Evolutionary conservation across 2,888 invertebrate genomes (phyloP).

Genomic region (Sphecodes monilicornis): DNA sequence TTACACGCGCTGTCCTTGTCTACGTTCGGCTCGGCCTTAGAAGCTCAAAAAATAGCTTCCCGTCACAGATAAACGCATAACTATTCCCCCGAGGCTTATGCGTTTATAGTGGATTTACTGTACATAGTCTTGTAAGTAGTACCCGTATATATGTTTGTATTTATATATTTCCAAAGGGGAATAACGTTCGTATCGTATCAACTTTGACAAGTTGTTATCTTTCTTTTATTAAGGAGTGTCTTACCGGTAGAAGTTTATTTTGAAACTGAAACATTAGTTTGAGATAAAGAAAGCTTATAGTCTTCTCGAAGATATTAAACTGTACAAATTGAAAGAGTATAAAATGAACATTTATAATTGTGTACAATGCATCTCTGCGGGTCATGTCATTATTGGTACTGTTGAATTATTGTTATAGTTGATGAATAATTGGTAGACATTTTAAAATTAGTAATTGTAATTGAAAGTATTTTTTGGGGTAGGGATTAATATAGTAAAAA

Average conservation of each 20-base stretch:
- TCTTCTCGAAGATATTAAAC: no score
- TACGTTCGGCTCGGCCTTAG: no score
- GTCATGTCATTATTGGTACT: neutral
- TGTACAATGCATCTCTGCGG: neutral
- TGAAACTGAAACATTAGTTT: neutral
- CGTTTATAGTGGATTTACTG: no score
- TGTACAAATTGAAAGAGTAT: neutral
- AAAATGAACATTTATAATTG: neutral
- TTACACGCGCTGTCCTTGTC: no score
- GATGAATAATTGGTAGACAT: neutral
- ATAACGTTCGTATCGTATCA: neutral
- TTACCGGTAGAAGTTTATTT: neutral
- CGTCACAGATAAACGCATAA: no score
- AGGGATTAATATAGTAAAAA: neutral
- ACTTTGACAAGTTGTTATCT: neutral
- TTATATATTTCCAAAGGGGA: neutral
- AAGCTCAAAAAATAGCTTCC: no score
- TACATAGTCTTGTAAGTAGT: neutral
- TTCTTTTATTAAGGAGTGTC: neutral
- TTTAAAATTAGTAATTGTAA: neutral
- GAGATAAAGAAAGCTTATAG: neutral
- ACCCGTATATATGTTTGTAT: neutral
- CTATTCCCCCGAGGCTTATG: no score
- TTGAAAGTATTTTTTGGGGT: neutral
- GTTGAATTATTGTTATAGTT: neutral